Percentiles rank a stretch among this genome's conserved stretches.
These are phyloP conservation scores for Vanessa cardui DNA, from an alignment of 2,888 invertebrate species.

Conservation along the genomic window DNA sequence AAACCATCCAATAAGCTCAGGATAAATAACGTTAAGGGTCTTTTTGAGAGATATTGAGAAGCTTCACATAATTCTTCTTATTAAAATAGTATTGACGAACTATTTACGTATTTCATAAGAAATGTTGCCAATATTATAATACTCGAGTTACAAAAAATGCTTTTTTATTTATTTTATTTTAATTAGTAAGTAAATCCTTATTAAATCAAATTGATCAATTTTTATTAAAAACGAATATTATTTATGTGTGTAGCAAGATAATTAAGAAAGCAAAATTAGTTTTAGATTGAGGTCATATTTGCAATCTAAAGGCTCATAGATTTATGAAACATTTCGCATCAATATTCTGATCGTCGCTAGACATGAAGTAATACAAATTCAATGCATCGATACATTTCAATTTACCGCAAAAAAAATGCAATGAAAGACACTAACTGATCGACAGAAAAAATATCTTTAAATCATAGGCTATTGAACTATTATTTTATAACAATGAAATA, in stretches of 20 bases:
- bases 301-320: not conserved
- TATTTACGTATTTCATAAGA: no score
- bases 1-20: slow-evolving; percentile 9
- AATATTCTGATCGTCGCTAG: not conserved
- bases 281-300: not conserved
- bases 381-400: not conserved
- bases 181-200: no score
- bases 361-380: slow-evolving; percentile 4
- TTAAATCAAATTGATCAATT: no score
- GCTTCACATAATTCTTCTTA: not conserved
- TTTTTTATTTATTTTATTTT: no score
- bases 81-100: not conserved
- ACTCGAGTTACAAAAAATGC: no score
- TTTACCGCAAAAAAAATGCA: not conserved
- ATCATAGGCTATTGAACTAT: not conserved
- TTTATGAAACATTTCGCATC: not conserved
- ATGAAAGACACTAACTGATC: not conserved
- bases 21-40: slow-evolving; percentile 4
- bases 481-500: not conserved
- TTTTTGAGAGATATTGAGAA: not conserved
- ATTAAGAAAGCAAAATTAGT: not conserved
- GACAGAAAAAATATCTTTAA: not conserved
- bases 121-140: no score
- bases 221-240: no score
- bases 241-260: not conserved